Percentiles rank a stretch among this genome's conserved stretches.
Evolutionary conservation across 2,113 vertebrate species (phyloP).

Genomic region (Myotis davidii): DNA sequence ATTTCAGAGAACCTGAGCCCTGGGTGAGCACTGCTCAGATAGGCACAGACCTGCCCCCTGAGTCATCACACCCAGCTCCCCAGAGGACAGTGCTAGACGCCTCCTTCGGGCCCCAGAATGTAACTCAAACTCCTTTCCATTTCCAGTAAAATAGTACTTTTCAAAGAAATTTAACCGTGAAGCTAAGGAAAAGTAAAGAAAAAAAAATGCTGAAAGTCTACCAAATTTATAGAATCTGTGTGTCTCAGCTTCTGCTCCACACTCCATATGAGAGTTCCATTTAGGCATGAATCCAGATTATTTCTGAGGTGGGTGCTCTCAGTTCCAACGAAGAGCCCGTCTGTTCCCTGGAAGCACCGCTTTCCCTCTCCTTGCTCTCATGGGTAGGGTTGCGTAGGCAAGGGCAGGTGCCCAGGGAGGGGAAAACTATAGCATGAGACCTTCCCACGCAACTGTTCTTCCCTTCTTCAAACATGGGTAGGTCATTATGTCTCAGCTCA

Average conservation of each 20-base stretch:
- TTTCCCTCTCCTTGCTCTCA: neutral
- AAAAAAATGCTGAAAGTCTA: neutral
- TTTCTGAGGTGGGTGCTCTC: neutral
- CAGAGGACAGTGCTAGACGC: no score
- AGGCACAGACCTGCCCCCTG: rapidly evolving
- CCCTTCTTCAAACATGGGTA: neutral
- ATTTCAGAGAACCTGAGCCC: neutral
- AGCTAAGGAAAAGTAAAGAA: constrained; percentile 16
- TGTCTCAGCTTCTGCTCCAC: neutral
- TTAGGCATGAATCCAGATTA: neutral
- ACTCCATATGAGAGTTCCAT: neutral
- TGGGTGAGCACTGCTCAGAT: neutral
- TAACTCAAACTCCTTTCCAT: neutral
- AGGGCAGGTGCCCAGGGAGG: neutral
- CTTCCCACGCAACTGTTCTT: neutral
- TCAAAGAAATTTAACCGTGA: neutral
- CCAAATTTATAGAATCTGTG: neutral
- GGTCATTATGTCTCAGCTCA: neutral
- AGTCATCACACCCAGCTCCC: neutral
- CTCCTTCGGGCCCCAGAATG: neutral
- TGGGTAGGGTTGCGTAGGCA: neutral
- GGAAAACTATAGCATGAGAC: neutral
- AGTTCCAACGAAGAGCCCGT: neutral
- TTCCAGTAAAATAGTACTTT: neutral
- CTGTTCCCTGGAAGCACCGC: no score